Conservation (phyloP, 2,797 vertebrate species). For the Myotis pilosus region DNA sequence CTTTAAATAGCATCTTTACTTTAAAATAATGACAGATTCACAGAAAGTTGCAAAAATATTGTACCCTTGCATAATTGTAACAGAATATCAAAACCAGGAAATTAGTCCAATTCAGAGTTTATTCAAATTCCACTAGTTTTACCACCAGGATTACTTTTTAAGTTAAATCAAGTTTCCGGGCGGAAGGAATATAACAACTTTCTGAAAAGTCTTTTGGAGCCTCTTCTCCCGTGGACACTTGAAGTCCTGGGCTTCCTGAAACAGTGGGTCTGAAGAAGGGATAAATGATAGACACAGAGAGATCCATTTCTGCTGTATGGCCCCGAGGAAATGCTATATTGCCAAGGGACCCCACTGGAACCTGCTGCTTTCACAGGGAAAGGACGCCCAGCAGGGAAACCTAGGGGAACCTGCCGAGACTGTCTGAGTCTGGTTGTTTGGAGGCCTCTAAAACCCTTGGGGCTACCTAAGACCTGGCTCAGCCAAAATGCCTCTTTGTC, state of each 20-base stretch:
- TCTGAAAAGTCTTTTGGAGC: background rate
- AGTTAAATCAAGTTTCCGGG: background rate
- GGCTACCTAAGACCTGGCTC: constrained; percentile 19
- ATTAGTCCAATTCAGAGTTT: background rate
- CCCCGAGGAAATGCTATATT: background rate
- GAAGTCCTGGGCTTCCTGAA: background rate
- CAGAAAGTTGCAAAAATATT: background rate
- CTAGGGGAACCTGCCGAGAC: background rate
- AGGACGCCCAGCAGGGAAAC: background rate
- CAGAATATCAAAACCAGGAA: background rate
- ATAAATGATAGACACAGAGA: background rate
- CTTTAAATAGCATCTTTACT: background rate
- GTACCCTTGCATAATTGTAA: background rate
- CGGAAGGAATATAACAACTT: background rate
- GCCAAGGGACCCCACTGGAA: background rate
- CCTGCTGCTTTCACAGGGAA: background rate
- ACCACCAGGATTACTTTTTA: background rate
- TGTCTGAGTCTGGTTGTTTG: background rate
- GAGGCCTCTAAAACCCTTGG: constrained; percentile 12
- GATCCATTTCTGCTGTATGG: background rate
- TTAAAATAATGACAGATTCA: constrained; percentile 9
- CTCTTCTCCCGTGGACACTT: background rate
- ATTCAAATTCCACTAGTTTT: background rate
- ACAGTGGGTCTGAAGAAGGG: background rate
- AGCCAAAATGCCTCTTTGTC: constrained; percentile 49